Evolutionary conservation across 2,797 vertebrate genomes (phyloP), one percentile per base, ranked within the genome.

Genomic region (Hyperoplus lanceolatus): DNA sequence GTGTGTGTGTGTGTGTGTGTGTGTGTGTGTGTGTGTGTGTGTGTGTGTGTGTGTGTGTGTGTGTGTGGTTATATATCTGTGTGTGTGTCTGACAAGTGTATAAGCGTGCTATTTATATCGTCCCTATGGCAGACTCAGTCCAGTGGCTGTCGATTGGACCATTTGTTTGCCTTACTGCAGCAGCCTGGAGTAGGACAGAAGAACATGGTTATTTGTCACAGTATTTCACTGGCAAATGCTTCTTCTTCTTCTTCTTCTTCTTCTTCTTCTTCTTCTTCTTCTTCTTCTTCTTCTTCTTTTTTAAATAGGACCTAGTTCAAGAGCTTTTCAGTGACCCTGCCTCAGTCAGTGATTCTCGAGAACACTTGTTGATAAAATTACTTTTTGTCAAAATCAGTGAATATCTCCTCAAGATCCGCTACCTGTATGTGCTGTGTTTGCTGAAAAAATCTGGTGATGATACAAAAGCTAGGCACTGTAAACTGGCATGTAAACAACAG

Each of bases 121-220:
- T 90, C 82, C 84, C 84, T 92, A 88, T 83, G 85, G 82, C 87
- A 85, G 87, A 87, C 68, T 85, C 83, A 83, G 83, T 89, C 86
- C 84, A 85, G 16, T 54, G 81, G 67, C 59, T 83, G 85, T 88
- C 91, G 89, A 92, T 88, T 73, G 89, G 70, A 91, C 18, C 92
- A 93, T 94, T 89, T 92, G 91, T 89, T 93, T 90, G 87, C 87
- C 86, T 81, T 80, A 85, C 72, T 80, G 84, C 80, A 87, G 72
- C 92, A 87, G 72, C 92, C 93, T 94, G 87, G 54, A 89, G 88
- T n/a, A 86, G 4, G 89, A 48, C 43, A 85, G 74, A 81, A 78
- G 73, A 81, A 73, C 45, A 82, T 50, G 82, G 55, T 14, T 58
- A 79, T 77, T 38, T 39, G 54, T 70, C 54, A 42, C 9, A 67